phyloP scores from a whole-genome alignment of 2,113 vertebrate species.

The Phyllostomus hastatus region DNA sequence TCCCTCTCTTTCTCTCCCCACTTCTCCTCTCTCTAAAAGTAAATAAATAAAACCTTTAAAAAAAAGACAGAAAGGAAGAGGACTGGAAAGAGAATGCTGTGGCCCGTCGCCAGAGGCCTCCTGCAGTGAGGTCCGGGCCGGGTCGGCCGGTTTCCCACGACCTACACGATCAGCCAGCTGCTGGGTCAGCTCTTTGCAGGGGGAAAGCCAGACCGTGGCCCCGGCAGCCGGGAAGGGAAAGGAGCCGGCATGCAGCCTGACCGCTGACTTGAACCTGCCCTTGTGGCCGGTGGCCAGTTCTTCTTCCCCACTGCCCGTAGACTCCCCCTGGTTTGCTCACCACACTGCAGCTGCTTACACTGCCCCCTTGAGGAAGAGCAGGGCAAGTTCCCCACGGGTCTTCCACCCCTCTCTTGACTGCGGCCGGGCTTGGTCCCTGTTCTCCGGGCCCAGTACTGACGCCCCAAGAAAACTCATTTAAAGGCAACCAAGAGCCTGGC shows the following conservation, averaged over 20 bases:
- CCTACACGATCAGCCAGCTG: background rate
- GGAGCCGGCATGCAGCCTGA: background rate
- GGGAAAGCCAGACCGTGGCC: background rate
- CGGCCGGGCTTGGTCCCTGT: background rate
- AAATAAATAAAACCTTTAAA: background rate
- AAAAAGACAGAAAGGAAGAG: background rate
- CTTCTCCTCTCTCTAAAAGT: too few species aligned
- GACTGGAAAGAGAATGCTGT: background rate
- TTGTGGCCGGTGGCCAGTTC: background rate
- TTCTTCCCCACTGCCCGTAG: fast-evolving
- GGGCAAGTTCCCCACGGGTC: background rate
- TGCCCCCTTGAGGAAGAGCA: background rate
- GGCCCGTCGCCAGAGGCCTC: background rate
- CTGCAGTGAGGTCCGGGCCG: background rate
- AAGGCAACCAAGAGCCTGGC: background rate
- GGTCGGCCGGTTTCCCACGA: background rate
- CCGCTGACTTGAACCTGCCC: background rate
- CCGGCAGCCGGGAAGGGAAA: background rate
- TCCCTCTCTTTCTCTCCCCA: too few species aligned
- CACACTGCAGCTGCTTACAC: background rate
- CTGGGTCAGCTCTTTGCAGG: background rate
- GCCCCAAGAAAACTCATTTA: background rate
- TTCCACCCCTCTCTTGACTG: background rate
- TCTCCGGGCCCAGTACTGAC: fast-evolving
- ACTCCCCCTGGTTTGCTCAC: background rate